Evolutionary conservation across 2,888 invertebrate genomes (phyloP).

Genomic region (Pachydiplax longipennis): DNA sequence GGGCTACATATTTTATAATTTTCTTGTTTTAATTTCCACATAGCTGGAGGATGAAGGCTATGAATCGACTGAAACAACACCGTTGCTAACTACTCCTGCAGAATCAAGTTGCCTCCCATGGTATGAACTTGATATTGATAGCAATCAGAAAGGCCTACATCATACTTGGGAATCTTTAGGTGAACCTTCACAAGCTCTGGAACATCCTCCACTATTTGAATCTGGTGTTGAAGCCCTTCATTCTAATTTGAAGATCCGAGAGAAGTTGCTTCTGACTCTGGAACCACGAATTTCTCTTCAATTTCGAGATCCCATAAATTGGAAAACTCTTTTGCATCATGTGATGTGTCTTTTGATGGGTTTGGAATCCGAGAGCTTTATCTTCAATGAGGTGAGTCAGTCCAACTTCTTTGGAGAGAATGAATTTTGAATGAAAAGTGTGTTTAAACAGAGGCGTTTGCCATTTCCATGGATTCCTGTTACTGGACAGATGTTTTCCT

Average conservation of each 20-base stretch:
- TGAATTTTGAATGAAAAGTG: no score
- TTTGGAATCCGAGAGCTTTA: constrained; percentile 22
- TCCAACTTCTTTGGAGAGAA: no score
- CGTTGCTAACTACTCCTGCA: background rate
- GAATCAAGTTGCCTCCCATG: background rate
- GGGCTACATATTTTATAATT: no score
- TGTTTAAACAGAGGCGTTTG: no score
- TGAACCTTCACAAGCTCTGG: background rate
- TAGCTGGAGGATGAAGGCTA: constrained; percentile 23
- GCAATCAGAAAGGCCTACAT: background rate
- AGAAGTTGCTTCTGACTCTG: background rate
- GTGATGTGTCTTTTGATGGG: background rate
- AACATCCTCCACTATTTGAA: background rate
- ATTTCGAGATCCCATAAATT: background rate
- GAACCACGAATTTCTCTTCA: background rate
- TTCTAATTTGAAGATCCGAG: constrained; percentile 5
- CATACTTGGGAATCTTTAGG: constrained; percentile 10
- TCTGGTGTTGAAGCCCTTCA: background rate
- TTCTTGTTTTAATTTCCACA: background rate
- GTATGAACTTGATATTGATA: background rate
- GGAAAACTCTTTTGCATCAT: background rate
- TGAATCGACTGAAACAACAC: background rate
- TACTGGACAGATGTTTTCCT: no score
- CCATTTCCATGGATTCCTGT: no score
- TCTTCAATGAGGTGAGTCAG: background rate